Evolutionary conservation across 92 coral and sea anemone species (phyloP).

Genomic region (Diadumene lineata): DNA sequence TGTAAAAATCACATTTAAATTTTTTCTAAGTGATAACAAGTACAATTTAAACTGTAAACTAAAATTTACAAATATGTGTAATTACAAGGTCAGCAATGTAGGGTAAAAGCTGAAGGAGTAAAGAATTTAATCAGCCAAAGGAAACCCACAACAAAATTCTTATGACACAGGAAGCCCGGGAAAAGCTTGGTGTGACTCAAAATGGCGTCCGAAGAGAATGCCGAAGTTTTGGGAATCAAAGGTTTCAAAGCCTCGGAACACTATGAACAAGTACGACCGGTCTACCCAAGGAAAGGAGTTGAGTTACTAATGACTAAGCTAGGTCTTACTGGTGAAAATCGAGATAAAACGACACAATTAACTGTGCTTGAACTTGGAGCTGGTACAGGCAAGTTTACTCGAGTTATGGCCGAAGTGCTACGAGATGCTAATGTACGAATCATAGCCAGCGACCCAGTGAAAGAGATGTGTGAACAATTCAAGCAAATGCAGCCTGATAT

Average conservation of each 20-base stretch:
- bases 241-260: constrained; percentile 53
- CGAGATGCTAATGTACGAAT: constrained; percentile 35
- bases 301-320: constrained; percentile 44
- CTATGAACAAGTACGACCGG: constrained; percentile 64
- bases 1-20: no score
- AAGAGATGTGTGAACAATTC: constrained; percentile 57
- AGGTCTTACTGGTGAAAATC: constrained; percentile 41
- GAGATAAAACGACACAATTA: constrained; percentile 7
- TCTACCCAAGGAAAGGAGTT: constrained; percentile 53
- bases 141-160: no score
- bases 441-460: constrained; percentile 59
- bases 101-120: no score
- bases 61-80: no score
- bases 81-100: no score
- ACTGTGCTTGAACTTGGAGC: constrained; percentile 68
- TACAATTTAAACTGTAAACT: no score
- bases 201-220: constrained; percentile 8
- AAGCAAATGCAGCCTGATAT: constrained; percentile 46
- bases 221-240: constrained; percentile 26
- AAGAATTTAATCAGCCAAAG: no score
- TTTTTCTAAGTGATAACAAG: no score
- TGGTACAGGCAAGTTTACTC: constrained; percentile 74
- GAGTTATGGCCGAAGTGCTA: constrained; percentile 56
- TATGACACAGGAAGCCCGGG: neutral
- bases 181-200: no score